Evolutionary conservation across 2,888 invertebrate genomes (phyloP).

Genomic region (Anticlea derivata): DNA sequence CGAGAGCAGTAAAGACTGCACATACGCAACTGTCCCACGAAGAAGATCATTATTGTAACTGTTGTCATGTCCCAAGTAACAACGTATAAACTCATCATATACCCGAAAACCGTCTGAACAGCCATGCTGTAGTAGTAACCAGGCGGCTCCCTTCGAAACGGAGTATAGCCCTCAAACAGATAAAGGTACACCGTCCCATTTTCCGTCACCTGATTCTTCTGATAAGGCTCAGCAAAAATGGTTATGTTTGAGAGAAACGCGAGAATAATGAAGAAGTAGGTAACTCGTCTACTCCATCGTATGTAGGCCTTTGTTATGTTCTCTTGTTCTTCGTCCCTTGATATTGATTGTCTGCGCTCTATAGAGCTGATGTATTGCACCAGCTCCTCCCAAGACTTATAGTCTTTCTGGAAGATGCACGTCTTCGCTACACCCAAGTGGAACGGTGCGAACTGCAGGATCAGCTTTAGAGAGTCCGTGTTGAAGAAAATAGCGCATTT

Average conservation of each 20-base stretch:
- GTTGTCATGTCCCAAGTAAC: conserved; percentile 63
- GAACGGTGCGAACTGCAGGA: conserved; percentile 62
- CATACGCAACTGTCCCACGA: conserved; percentile 62
- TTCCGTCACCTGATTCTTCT: conserved; percentile 48
- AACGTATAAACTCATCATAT: conserved; percentile 55
- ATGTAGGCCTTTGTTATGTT: conserved; percentile 50
- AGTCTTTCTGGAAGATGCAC: conserved; percentile 54
- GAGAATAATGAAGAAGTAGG: conserved; percentile 58
- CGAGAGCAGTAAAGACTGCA: conserved; percentile 47
- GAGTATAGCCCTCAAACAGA: conserved; percentile 61
- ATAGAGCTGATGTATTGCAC: conserved; percentile 53
- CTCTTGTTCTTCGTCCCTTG: conserved; percentile 36
- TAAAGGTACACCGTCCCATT: conserved; percentile 56
- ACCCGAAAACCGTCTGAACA: conserved; percentile 56
- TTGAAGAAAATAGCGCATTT: conserved; percentile 51
- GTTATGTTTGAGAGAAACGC: conserved; percentile 54
- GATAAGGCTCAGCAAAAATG: conserved; percentile 60
- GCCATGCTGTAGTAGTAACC: conserved; percentile 60
- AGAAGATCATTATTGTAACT: conserved; percentile 63
- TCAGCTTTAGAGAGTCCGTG: conserved; percentile 45
- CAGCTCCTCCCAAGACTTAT: conserved; percentile 52
- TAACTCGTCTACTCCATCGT: conserved; percentile 48
- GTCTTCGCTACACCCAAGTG: conserved; percentile 60
- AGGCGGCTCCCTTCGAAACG: conserved; percentile 54
- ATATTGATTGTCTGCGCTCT: conserved; percentile 48